phyloP scores from a whole-genome alignment of 1,140 invertebrate species.

The honey bee (Apis mellifera) region Amel_HAv3.1 CM009944.2:1815001-1815500 shows the following conservation, averaged over 20 bases:
- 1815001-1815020: background rate
- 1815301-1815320: conserved; percentile 32
- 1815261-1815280: background rate
- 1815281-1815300: background rate
- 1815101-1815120: background rate
- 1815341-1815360: background rate
- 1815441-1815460: conserved; percentile 11
- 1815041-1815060: background rate
- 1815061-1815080: no score
- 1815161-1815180: background rate
- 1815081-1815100: background rate
- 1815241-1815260: background rate
- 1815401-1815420: conserved; percentile 38
- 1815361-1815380: conserved; percentile 39
- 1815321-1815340: conserved; percentile 39
- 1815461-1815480: background rate
- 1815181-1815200: background rate
- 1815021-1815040: background rate
- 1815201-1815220: background rate
- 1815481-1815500: no score
- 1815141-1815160: background rate
- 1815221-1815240: no score
- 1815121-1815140: background rate
- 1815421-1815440: conserved; percentile 21
- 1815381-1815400: conserved; percentile 46